These are phyloP conservation scores for Sebastes ruberrimus DNA, from an alignment of 2,797 vertebrate genomes.

Conservation along the genomic window DNA sequence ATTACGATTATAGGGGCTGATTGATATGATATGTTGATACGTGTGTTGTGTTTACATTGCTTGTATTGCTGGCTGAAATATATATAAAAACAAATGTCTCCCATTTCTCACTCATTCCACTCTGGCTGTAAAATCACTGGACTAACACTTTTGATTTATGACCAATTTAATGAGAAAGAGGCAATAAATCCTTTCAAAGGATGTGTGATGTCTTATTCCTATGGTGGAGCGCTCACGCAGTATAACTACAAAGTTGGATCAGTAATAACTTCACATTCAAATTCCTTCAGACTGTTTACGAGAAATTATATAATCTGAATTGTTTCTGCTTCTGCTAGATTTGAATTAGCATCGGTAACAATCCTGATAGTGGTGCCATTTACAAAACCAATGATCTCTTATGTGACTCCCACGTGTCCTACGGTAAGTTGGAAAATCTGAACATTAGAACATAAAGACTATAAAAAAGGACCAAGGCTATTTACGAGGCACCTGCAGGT, in stretches of 20 bases:
- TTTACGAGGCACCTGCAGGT: background rate
- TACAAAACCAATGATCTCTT: background rate
- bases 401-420: background rate
- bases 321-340: background rate
- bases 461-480: background rate
- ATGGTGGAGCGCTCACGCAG: background rate
- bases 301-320: background rate
- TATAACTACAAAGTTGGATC: background rate
- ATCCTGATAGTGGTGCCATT: background rate
- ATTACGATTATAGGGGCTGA: slow-evolving; percentile 4
- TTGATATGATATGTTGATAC: background rate
- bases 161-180: slow-evolving; percentile 58
- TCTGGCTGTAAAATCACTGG: slow-evolving; percentile 47
- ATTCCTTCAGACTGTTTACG: background rate
- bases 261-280: background rate
- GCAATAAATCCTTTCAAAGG: slow-evolving; percentile 70
- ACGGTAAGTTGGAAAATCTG: background rate
- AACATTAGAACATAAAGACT: background rate
- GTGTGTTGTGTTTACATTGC: slow-evolving; percentile 66
- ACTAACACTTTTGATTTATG: slow-evolving; percentile 64
- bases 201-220: background rate
- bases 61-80: slow-evolving; percentile 30
- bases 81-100: slow-evolving; percentile 21
- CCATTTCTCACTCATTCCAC: slow-evolving; percentile 53
- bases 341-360: background rate